Evolutionary conservation across 2,888 invertebrate genomes (phyloP).

Genomic region (Neelides folsomi): DNA sequence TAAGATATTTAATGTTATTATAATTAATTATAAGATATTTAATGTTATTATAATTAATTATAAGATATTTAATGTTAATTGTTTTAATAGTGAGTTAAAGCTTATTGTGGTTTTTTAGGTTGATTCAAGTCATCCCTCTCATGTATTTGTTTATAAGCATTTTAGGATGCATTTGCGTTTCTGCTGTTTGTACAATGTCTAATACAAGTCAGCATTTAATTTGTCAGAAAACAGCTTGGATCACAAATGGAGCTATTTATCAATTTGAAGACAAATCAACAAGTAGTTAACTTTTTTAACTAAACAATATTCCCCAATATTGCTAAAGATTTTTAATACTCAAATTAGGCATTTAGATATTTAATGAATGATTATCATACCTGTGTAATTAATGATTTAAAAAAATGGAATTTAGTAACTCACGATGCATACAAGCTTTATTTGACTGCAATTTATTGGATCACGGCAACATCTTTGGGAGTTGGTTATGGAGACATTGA

Average conservation of each 20-base stretch:
- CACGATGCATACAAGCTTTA: conserved; percentile 13
- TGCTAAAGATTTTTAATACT: background rate
- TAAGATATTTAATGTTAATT: too few species aligned
- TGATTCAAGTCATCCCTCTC: conserved; percentile 26
- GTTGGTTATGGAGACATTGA: conserved; percentile 27
- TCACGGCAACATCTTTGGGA: conserved; percentile 13
- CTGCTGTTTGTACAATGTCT: conserved; percentile 13
- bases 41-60: too few species aligned
- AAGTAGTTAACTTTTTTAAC: background rate
- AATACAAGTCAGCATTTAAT: conserved; percentile 7
- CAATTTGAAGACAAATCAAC: conserved; percentile 2
- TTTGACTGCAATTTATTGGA: conserved; percentile 23
- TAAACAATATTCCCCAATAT: background rate
- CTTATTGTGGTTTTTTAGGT: conserved; percentile 11
- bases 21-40: too few species aligned
- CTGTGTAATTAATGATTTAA: too few species aligned
- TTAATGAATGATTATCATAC: too few species aligned
- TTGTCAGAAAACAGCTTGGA: conserved; percentile 18
- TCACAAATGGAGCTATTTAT: conserved; percentile 15
- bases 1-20: too few species aligned
- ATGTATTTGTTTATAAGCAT: conserved; percentile 22
- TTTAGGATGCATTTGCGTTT: conserved; percentile 15
- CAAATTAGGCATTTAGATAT: too few species aligned
- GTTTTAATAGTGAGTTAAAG: too few species aligned
- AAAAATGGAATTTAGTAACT: too few species aligned